These are phyloP conservation scores for Petrocephalus schoutedeni DNA, from an alignment of 2,797 vertebrate species.

Conservation along the genomic window DNA sequence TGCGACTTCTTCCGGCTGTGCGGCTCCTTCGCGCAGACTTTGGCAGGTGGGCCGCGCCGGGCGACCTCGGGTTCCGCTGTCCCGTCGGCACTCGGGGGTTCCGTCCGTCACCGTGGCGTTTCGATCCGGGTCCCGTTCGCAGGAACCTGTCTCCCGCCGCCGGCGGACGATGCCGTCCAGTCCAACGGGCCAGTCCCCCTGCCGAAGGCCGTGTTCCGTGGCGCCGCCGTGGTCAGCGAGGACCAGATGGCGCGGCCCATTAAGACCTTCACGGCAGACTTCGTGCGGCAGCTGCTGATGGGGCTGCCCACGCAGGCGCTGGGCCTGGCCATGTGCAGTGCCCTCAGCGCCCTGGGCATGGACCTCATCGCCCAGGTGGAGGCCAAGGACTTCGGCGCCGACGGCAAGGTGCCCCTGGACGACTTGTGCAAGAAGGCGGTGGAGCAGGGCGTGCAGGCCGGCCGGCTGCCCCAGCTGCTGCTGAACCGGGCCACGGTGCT, in stretches of 20 bases:
- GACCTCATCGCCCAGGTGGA: conserved; percentile 92
- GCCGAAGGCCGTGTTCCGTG: conserved; percentile 79
- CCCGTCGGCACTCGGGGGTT: too few species aligned
- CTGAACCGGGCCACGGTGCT: conserved; percentile 89
- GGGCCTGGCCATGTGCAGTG: conserved; percentile 86
- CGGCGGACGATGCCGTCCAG: conserved; percentile 70
- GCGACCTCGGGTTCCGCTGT: not conserved
- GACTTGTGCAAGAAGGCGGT: conserved; percentile 91
- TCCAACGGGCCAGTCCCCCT: conserved; percentile 83
- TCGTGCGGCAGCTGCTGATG: conserved; percentile 89
- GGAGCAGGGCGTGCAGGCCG: conserved; percentile 83
- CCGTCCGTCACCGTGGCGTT: not conserved
- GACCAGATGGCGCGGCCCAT: conserved; percentile 95
- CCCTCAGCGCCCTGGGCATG: conserved; percentile 83
- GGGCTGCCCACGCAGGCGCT: conserved; percentile 90
- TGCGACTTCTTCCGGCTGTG: conserved; percentile 92
- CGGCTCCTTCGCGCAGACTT: conserved; percentile 83
- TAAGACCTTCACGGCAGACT: conserved; percentile 93
- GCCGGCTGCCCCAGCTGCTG: conserved; percentile 82
- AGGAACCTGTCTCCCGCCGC: conserved; percentile 53
- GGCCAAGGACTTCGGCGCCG: conserved; percentile 92
- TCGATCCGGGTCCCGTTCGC: not conserved
- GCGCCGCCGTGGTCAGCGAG: conserved; percentile 80
- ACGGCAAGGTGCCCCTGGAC: conserved; percentile 91
- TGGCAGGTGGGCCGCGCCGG: conserved; percentile 73